Percentiles rank a stretch among this genome's conserved stretches.
Conservation (phyloP, 1,140 invertebrate genomes). For the Heliconius hermathena region DNA sequence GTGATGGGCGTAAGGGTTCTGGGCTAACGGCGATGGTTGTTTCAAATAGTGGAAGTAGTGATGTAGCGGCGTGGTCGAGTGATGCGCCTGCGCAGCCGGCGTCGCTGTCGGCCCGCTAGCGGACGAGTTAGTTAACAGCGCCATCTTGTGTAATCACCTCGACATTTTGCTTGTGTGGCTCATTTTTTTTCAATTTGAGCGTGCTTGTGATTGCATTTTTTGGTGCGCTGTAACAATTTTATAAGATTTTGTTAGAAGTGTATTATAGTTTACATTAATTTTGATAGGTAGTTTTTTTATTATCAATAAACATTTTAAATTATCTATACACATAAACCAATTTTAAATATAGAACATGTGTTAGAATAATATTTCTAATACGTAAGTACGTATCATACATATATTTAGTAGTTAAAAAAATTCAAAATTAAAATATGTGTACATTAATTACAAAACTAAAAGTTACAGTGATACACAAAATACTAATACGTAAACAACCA, state of each 20-base stretch:
- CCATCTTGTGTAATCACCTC: conserved; percentile 68
- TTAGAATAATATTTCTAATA: too few relatives aligned
- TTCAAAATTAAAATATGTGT: neutral
- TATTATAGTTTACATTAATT: too few relatives aligned
- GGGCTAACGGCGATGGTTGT: conserved; percentile 71
- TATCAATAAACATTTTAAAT: too few relatives aligned
- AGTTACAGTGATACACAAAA: neutral
- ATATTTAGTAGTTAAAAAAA: neutral
- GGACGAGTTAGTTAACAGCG: conserved; percentile 70
- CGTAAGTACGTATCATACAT: too few relatives aligned
- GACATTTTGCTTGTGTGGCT: conserved; percentile 56
- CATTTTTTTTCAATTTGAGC: conserved; percentile 33
- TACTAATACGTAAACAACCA: neutral
- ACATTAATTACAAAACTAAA: neutral
- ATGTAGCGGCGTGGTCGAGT: conserved; percentile 73
- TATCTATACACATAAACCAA: too few relatives aligned
- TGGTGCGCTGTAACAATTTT: conserved; percentile 46
- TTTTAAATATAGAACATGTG: too few relatives aligned
- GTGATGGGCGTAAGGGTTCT: conserved; percentile 76
- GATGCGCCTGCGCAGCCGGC: conserved; percentile 66
- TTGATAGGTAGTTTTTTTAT: too few relatives aligned
- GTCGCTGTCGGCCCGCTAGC: conserved; percentile 60
- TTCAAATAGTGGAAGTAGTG: conserved; percentile 80
- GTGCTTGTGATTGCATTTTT: conserved; percentile 41
- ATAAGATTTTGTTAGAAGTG: conserved; percentile 11